Percentiles rank a stretch among this genome's conserved stretches.
Conservation (phyloP, 2,888 invertebrate species). For the Ctenicera cuprea region DNA sequence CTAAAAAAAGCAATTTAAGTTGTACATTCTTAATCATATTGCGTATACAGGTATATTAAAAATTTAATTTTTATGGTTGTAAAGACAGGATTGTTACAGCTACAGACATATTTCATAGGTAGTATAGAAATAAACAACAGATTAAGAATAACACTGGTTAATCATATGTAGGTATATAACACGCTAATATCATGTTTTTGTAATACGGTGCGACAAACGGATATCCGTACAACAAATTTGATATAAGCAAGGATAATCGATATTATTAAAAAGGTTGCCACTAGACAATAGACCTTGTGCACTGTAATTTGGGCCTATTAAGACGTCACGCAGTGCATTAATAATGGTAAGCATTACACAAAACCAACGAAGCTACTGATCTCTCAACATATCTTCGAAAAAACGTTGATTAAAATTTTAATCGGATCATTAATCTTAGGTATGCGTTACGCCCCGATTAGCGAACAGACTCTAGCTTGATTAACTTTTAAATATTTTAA, state of each 20-base stretch:
- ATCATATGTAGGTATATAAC: too few relatives aligned
- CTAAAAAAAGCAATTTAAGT: too few relatives aligned
- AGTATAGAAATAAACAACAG: too few relatives aligned
- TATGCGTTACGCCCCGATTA: slow-evolving; percentile 60
- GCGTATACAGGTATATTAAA: too few relatives aligned
- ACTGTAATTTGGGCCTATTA: slow-evolving; percentile 64
- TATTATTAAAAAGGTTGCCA: slow-evolving; percentile 29
- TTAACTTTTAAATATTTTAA: slow-evolving; percentile 64
- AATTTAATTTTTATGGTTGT: too few relatives aligned
- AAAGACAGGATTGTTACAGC: too few relatives aligned
- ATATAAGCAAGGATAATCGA: slow-evolving; percentile 27
- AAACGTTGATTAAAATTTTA: slow-evolving; percentile 66
- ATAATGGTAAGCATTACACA: slow-evolving; percentile 61
- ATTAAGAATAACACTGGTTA: too few relatives aligned
- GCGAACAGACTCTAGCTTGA: slow-evolving; percentile 60
- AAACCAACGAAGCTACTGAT: slow-evolving; percentile 63
- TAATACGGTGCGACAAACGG: neutral
- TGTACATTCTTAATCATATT: too few relatives aligned
- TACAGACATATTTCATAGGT: too few relatives aligned
- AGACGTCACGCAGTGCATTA: slow-evolving; percentile 64
- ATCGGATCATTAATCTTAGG: slow-evolving; percentile 65
- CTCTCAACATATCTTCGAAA: slow-evolving; percentile 62
- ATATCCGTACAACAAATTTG: neutral
- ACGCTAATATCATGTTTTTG: too few relatives aligned
- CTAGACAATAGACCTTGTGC: slow-evolving; percentile 44